Conservation (phyloP, 2,797 vertebrate species). For the Sebastes diploproa region DNA sequence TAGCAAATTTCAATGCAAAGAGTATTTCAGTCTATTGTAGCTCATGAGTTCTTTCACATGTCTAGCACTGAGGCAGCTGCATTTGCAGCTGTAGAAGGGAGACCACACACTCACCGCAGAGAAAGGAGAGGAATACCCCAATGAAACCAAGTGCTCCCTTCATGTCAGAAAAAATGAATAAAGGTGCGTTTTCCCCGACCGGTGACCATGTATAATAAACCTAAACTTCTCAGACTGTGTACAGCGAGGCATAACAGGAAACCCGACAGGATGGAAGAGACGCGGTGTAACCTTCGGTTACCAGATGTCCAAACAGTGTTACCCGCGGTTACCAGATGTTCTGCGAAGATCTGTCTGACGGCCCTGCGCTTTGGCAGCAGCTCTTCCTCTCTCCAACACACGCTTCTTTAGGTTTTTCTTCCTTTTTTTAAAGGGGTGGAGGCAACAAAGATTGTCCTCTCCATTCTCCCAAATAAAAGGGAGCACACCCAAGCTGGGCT, state of each 20-base stretch:
- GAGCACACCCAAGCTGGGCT: slow-evolving; percentile 84
- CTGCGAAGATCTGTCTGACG: slow-evolving; percentile 74
- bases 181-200: slow-evolving; percentile 63
- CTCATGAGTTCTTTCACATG: slow-evolving; percentile 36
- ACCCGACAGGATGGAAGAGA: slow-evolving; percentile 73
- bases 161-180: slow-evolving; percentile 81
- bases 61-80: slow-evolving; percentile 40
- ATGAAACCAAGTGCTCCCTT: slow-evolving; percentile 80
- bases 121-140: slow-evolving; percentile 79
- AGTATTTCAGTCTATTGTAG: slow-evolving; percentile 19
- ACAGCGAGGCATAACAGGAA: slow-evolving; percentile 84
- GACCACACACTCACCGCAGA: slow-evolving; percentile 83
- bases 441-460: slow-evolving; percentile 78
- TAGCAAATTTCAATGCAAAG: background rate
- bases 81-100: slow-evolving; percentile 60
- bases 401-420: slow-evolving; percentile 70
- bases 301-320: slow-evolving; percentile 82
- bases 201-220: slow-evolving; percentile 67
- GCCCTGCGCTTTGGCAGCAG: slow-evolving; percentile 74
- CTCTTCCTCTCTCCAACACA: slow-evolving; percentile 69
- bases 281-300: slow-evolving; percentile 73
- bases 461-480: slow-evolving; percentile 81
- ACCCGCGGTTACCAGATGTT: slow-evolving; percentile 82
- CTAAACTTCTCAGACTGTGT: slow-evolving; percentile 64
- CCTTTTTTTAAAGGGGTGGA: slow-evolving; percentile 80